phyloP scores from a whole-genome alignment of 2,888 invertebrate species.

The Eristalis pertinax region DNA sequence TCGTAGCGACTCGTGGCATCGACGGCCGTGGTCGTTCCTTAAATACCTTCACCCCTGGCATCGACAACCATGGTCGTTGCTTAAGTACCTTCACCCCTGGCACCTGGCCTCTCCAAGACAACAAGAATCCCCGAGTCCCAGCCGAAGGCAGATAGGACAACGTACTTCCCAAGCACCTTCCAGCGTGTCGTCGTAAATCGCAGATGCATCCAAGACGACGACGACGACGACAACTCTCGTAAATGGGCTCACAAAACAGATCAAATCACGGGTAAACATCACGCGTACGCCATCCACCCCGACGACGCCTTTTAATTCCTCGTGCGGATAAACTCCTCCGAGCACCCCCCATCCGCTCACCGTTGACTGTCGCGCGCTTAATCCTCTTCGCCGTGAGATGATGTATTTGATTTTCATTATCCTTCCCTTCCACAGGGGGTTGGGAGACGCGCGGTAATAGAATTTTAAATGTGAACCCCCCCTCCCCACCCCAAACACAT shows the following conservation, averaged over 20 bases:
- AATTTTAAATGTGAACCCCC: slow-evolving; percentile 47
- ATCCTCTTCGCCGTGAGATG: slow-evolving; percentile 10
- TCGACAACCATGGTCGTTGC: no score
- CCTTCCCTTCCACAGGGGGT: slow-evolving; percentile 3
- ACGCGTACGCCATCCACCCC: not conserved
- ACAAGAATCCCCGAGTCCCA: no score
- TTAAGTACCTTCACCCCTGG: no score
- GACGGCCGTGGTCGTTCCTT: no score
- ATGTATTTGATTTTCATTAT: slow-evolving; percentile 60
- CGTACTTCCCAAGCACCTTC: not conserved
- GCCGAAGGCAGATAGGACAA: no score
- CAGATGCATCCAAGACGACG: not conserved
- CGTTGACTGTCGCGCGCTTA: slow-evolving; percentile 2
- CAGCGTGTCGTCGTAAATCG: not conserved
- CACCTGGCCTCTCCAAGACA: no score
- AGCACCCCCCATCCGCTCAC: not conserved
- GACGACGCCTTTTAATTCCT: not conserved
- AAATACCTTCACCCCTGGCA: no score
- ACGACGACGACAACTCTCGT: not conserved
- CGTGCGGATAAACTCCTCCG: not conserved
- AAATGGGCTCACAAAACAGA: not conserved
- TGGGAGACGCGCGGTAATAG: slow-evolving; percentile 14
- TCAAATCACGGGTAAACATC: not conserved
- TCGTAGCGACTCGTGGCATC: no score
- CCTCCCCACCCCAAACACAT: not conserved